A percentile compares a stretch with the other conserved stretches of the same genome.
These are phyloP conservation scores for Formica exsecta DNA, from an alignment of 1,140 invertebrate species.

Conservation along the genomic window DNA sequence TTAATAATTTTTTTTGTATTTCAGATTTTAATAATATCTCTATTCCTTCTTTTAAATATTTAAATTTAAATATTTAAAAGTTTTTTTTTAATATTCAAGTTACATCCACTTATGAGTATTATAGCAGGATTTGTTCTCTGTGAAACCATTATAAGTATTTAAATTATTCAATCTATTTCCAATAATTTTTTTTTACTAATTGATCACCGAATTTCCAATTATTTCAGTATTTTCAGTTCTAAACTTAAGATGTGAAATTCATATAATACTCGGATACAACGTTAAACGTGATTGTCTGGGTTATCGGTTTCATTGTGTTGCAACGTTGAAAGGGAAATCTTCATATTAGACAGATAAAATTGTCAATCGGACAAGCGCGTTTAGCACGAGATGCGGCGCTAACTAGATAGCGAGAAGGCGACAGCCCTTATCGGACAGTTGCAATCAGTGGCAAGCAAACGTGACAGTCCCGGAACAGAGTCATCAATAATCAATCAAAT, in stretches of 20 bases:
- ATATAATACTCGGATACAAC: not conserved
- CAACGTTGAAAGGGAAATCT: not conserved
- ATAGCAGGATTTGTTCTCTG: too few relatives aligned
- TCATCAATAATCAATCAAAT: conserved; percentile 33
- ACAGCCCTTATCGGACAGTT: conserved; percentile 22
- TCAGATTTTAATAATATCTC: not conserved
- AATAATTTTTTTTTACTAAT: too few relatives aligned
- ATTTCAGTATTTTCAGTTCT: too few relatives aligned
- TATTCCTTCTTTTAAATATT: not conserved
- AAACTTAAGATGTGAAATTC: not conserved
- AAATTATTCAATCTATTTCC: too few relatives aligned
- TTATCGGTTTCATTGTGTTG: not conserved
- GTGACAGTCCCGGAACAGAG: not conserved
- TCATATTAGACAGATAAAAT: conserved; percentile 30
- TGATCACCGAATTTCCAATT: too few relatives aligned
- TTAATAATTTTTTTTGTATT: not conserved
- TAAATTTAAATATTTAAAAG: not conserved
- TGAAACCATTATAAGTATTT: too few relatives aligned
- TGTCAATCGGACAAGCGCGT: conserved; percentile 12
- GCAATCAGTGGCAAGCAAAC: not conserved
- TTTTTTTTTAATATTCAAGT: not conserved
- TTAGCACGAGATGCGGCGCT: conserved; percentile 12
- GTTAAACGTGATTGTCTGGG: not conserved
- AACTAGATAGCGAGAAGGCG: conserved; percentile 26
- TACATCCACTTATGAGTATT: not conserved